phyloP scores from a whole-genome alignment of 2,888 invertebrate species.

The Agrypnus murinus region DNA sequence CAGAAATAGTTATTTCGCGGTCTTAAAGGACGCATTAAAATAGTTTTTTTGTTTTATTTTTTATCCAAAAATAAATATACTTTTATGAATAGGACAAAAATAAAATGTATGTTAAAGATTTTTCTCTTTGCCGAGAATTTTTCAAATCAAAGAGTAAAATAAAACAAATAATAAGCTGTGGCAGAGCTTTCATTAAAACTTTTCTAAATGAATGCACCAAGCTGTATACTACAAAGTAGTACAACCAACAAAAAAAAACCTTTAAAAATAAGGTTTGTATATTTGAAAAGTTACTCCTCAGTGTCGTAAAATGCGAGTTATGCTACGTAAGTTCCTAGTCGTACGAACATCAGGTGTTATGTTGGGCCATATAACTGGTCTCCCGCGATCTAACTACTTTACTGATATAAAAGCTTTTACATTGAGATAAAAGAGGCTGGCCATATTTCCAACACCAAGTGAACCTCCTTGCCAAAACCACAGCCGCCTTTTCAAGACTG shows the following conservation, averaged over 20 bases:
- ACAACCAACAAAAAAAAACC: neutral
- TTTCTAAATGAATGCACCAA: neutral
- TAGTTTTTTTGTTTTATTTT: no score
- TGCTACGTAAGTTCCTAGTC: constrained; percentile 17
- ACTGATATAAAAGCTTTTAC: constrained; percentile 26
- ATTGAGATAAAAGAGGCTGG: constrained; percentile 24
- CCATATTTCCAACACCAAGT: constrained; percentile 4
- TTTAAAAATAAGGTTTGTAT: constrained; percentile 9
- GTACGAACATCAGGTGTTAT: constrained; percentile 26
- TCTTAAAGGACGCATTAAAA: no score
- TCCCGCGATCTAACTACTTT: constrained; percentile 28
- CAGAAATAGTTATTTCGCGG: no score
- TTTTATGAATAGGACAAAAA: no score
- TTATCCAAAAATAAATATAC: no score
- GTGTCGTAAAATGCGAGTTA: constrained; percentile 7
- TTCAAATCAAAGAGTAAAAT: no score
- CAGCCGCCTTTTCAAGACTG: neutral
- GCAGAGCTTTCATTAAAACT: neutral
- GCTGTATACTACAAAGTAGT: no score
- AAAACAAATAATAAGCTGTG: no score
- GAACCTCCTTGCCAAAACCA: neutral
- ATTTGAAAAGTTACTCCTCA: constrained; percentile 15
- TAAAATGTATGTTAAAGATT: no score
- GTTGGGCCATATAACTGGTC: constrained; percentile 18
- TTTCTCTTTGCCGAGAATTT: no score